Percentiles rank a stretch among this genome's conserved stretches.
These are phyloP conservation scores for Montipora foliosa DNA, from an alignment of 64 coral and sea anemone species.

Conservation along the genomic window DNA sequence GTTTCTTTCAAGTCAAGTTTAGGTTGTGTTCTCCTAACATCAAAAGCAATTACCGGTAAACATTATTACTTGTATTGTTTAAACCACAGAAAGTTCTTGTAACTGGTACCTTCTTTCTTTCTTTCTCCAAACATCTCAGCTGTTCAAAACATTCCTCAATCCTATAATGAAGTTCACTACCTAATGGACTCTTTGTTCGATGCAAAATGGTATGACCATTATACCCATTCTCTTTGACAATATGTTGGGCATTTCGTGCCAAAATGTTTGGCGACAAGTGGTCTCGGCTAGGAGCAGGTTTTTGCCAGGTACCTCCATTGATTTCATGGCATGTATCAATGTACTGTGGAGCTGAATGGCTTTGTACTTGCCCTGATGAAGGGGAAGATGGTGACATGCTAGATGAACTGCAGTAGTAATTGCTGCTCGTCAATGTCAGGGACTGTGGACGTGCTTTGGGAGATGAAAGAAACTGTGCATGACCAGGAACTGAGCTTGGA, in stretches of 20 bases:
- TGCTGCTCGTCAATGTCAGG: slow-evolving; percentile 54
- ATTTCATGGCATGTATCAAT: background rate
- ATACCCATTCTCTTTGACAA: slow-evolving; percentile 56
- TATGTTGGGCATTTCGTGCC: slow-evolving; percentile 28
- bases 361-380: slow-evolving; percentile 57
- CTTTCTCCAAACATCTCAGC: slow-evolving; percentile 87
- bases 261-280: slow-evolving; percentile 41
- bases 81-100: background rate
- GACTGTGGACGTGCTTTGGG: slow-evolving; percentile 69
- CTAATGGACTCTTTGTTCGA: slow-evolving; percentile 74
- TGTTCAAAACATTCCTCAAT: slow-evolving; percentile 99
- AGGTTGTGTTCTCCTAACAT: no score
- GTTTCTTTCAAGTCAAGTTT: no score
- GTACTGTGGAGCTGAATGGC: slow-evolving; percentile 39
- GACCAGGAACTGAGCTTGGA: slow-evolving; percentile 71
- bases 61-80: background rate
- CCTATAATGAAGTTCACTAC: slow-evolving; percentile 83
- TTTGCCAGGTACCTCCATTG: slow-evolving; percentile 19
- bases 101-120: slow-evolving; percentile 81
- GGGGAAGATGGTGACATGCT: slow-evolving; percentile 95
- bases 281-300: slow-evolving; percentile 24
- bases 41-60: background rate
- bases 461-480: slow-evolving; percentile 41
- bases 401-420: slow-evolving; percentile 83
- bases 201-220: slow-evolving; percentile 47